Percentiles rank a stretch among this genome's conserved stretches.
These are phyloP conservation scores for Metridium senile DNA, from an alignment of 92 coral and sea anemone species.

Conservation along the genomic window DNA sequence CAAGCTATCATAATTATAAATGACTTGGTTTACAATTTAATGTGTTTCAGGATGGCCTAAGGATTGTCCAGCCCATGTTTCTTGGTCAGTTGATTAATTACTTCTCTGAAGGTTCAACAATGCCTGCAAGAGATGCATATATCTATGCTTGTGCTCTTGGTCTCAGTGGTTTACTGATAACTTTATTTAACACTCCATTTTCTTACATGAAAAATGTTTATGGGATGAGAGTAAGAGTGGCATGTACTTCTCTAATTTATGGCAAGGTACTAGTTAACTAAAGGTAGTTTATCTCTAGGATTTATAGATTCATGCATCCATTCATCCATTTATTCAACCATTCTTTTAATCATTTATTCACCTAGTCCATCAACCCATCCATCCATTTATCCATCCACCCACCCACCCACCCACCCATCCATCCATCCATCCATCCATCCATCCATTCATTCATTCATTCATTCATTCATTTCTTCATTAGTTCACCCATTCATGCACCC, in stretches of 20 bases:
- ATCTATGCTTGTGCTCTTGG: constrained; percentile 72
- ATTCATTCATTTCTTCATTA: not conserved
- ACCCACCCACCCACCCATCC: not conserved
- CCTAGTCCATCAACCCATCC: not conserved
- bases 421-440: not conserved
- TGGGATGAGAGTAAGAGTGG: constrained; percentile 91
- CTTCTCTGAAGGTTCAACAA: constrained; percentile 58
- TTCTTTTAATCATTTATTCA: not conserved
- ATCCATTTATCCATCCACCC: not conserved
- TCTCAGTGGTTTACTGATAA: constrained; percentile 56
- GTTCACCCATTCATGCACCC: not conserved
- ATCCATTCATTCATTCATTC: not conserved
- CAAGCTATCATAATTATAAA: not conserved
- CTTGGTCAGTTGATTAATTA: constrained; percentile 62
- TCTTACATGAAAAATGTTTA: constrained; percentile 74
- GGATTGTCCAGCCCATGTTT: constrained; percentile 67
- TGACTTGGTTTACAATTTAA: too few relatives aligned
- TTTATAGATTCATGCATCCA: not conserved
- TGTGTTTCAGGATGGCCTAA: constrained; percentile 71
- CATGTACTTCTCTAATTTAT: constrained; percentile 89
- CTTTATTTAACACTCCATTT: constrained; percentile 68
- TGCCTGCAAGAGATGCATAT: constrained; percentile 57
- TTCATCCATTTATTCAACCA: not conserved
- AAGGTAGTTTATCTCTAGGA: not conserved
- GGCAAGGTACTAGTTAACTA: constrained; percentile 64